Evolutionary conservation across 2,113 vertebrate genomes (phyloP), one percentile per base, ranked within the genome.

Genomic region (Tragelaphus scriptus): DNA sequence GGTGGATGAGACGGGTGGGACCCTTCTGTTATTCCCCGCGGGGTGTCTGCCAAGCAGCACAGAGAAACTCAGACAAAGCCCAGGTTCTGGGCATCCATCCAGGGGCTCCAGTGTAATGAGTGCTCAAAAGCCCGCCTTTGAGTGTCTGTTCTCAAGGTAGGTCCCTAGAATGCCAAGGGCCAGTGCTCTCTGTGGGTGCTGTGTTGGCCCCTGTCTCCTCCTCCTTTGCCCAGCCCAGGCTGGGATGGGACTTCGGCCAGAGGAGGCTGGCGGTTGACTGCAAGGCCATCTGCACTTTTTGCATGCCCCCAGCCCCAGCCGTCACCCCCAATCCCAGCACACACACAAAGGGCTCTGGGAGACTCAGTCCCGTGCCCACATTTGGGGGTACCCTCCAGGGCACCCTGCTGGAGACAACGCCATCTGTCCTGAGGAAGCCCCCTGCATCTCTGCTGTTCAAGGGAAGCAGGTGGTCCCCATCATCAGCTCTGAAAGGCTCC

Each of bases 1-100:
- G 97, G 94, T 51, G 80, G 97, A 92, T 90, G 86, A 93, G 53
- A 80, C 44, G 44, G 88, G 56, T n/a, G 92, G 91, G 92, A 71
- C 80, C 25, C 5, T 59, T 80, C 88, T 59, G 28, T 91, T 89
- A 49, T 82, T 79, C 94, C 85, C 81, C 1, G 15, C 36, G 19
- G 84, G 58, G 32, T 2, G 19, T 92, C 94, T 95, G 95, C 92
- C 75, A 65, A 65, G 44, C 26, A 47, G 88, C 91, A 36, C 6
- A 21, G 51, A 81, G 61, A 55, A 12, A 59, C 17, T 17, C 68
- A 44, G 59, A 58, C 84, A 84, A 49, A 81, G 77, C n/a, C 77
- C 65, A 36, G 92, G 49, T 44, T 75, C 82, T 36, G 5, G 2
- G 12, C 49, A n/a, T 28, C 56, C 9, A n/a, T 32, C 56, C 7